Evolutionary conservation across 2,888 invertebrate species (phyloP).

Genomic region (Campaea margaritaria): DNA sequence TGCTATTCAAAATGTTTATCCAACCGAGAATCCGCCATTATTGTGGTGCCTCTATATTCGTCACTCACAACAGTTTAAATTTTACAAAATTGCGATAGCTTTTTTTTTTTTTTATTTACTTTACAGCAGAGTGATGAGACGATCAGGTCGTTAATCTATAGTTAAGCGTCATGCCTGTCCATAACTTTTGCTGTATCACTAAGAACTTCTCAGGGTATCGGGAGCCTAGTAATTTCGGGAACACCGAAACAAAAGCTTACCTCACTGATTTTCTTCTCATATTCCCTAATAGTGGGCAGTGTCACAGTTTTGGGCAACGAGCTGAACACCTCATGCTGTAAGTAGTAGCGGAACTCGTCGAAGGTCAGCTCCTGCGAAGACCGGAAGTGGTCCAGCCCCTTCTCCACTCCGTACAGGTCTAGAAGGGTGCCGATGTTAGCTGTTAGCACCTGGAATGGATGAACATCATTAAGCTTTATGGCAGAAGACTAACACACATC

Average conservation of each 20-base stretch:
- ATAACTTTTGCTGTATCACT: no score
- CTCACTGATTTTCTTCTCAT: conserved; percentile 89
- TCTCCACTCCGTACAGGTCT: conserved; percentile 91
- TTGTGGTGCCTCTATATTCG: neutral
- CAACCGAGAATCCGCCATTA: conserved; percentile 30
- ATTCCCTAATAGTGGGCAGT: conserved; percentile 84
- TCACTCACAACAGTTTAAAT: neutral
- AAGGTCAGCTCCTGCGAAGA: conserved; percentile 89
- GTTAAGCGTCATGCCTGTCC: no score
- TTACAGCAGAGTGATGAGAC: no score
- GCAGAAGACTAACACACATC: no score
- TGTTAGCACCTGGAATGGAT: conserved; percentile 87
- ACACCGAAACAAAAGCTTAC: conserved; percentile 65
- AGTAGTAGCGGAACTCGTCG: conserved; percentile 90
- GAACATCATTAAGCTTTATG: no score
- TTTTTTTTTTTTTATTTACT: no score
- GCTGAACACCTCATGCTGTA: conserved; percentile 90
- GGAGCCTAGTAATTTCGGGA: no score
- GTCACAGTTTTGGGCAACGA: conserved; percentile 86
- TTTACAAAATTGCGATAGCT: no score
- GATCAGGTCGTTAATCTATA: no score
- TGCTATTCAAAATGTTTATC: conserved; percentile 27
- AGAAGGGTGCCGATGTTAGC: conserved; percentile 92
- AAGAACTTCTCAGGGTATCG: no score
- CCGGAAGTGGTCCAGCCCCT: conserved; percentile 91